These are phyloP conservation scores for Chunga burmeisteri DNA, from an alignment of 2,113 vertebrate genomes.

Conservation along the genomic window DNA sequence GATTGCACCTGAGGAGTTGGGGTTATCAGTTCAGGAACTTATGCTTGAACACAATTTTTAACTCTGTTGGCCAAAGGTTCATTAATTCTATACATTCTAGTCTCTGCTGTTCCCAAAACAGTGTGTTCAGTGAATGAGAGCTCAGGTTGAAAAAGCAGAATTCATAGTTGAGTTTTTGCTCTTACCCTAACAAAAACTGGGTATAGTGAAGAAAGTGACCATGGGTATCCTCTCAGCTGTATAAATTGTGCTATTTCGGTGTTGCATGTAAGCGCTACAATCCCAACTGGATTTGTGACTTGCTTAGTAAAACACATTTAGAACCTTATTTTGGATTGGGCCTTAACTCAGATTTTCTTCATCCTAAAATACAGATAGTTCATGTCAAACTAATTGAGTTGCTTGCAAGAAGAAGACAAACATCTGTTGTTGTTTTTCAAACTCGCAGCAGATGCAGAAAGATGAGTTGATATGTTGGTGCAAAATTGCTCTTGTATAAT, in stretches of 20 bases:
- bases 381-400: background rate
- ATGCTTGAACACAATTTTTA: background rate
- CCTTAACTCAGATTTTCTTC: slow-evolving; percentile 1
- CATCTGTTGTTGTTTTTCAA: background rate
- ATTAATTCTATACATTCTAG: background rate
- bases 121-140: background rate
- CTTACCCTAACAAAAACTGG: background rate
- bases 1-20: background rate
- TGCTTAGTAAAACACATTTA: background rate
- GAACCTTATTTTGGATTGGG: background rate
- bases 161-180: background rate
- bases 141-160: background rate
- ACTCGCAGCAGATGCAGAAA: background rate
- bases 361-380: background rate
- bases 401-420: background rate
- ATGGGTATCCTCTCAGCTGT: background rate
- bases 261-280: background rate
- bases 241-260: background rate
- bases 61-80: background rate
- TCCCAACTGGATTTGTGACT: background rate
- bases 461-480: background rate
- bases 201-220: background rate
- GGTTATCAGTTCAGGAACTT: background rate
- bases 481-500: background rate
- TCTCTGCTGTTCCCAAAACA: background rate